A percentile compares a stretch with the other conserved stretches of the same genome.
Conservation (phyloP, 2,888 invertebrate species). For the Odontomyia ornata region DNA sequence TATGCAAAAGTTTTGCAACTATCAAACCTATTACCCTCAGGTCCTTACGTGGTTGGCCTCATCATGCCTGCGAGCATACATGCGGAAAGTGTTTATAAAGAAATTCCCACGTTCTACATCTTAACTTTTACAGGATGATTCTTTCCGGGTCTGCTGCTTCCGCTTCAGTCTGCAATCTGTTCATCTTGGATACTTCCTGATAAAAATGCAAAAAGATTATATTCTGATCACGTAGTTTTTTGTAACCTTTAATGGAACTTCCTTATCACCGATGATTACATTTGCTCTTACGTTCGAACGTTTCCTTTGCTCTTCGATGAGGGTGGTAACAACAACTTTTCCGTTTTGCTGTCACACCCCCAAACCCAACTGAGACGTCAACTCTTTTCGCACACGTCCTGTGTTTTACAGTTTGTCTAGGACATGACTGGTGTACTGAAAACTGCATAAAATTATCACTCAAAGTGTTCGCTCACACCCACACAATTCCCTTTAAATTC, state of each 20-base stretch:
- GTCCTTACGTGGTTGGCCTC: background rate
- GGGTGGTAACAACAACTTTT: constrained; percentile 14
- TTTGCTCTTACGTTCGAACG: constrained; percentile 18
- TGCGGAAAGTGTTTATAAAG: background rate
- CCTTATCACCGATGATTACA: constrained; percentile 37
- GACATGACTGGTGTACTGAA: constrained; percentile 38
- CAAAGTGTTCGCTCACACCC: background rate
- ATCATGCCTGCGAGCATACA: background rate
- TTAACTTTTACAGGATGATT: constrained; percentile 2
- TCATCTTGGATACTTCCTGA: background rate
- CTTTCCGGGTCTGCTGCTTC: background rate
- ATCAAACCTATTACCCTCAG: background rate
- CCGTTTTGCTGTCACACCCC: constrained; percentile 8
- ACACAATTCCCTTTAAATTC: background rate
- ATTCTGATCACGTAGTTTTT: constrained; percentile 42
- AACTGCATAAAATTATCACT: constrained; percentile 37
- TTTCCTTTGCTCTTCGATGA: constrained; percentile 14
- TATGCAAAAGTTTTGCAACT: background rate
- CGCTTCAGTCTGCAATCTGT: background rate
- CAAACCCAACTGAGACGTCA: background rate
- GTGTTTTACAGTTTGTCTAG: constrained; percentile 24
- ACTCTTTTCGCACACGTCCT: constrained; percentile 29
- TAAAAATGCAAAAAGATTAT: constrained; percentile 3
- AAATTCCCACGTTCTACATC: background rate
- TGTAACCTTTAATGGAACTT: constrained; percentile 42